Evolutionary conservation across 1,140 invertebrate genomes (phyloP).

Genomic region (Steinernema feltiae): DNA sequence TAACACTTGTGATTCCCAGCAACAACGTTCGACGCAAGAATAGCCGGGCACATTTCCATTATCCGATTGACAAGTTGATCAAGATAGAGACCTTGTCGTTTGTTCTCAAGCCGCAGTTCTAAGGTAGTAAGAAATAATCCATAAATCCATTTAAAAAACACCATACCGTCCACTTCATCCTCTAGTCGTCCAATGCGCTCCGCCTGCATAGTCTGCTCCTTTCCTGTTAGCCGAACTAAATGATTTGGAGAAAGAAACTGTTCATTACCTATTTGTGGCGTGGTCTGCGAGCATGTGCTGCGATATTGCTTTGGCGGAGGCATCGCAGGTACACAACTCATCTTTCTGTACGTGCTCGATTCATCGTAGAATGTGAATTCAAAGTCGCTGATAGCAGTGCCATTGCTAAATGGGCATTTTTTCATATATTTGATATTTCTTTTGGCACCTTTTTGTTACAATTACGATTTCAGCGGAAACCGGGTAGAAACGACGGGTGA

Average conservation of each 20-base stretch:
- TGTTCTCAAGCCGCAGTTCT: not conserved
- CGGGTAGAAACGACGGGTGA: not conserved
- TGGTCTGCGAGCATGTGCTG: not conserved
- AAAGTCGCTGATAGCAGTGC: not conserved
- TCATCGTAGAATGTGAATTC: not conserved
- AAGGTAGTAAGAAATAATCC: not conserved
- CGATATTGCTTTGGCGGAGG: not conserved
- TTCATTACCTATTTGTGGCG: not conserved
- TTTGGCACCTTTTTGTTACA: not conserved
- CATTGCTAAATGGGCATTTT: not conserved
- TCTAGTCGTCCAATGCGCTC: not conserved
- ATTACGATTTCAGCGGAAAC: not conserved
- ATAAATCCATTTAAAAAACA: not conserved
- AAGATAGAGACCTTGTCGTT: not conserved
- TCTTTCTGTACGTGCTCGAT: not conserved
- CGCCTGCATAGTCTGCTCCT: not conserved
- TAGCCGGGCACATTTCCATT: slow-evolving; percentile 2
- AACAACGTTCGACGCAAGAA: not conserved
- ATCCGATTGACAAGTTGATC: not conserved
- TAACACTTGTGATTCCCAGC: not conserved
- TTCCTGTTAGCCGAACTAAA: not conserved
- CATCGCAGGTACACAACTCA: not conserved
- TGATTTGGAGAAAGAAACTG: not conserved
- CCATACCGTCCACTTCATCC: not conserved
- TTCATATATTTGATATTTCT: not conserved